Conservation (phyloP, 2,113 vertebrate genomes). For the Scomber colias region DNA sequence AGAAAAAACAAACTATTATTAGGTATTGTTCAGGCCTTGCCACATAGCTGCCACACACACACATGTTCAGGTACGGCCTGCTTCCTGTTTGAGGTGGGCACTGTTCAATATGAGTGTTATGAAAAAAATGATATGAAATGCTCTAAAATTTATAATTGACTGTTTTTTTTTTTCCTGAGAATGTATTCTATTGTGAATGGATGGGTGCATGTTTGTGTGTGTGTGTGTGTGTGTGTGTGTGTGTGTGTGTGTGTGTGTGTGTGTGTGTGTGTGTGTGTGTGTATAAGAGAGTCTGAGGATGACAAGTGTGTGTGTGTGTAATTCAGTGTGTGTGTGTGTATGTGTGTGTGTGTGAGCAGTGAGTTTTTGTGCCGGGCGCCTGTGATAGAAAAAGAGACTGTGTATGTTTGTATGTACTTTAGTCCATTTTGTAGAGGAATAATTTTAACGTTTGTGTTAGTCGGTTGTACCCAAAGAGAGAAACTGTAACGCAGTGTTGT, state of each 20-base stretch:
- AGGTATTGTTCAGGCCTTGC: conserved; percentile 16
- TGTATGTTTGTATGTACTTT: conserved; percentile 58
- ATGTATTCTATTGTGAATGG: conserved; percentile 70
- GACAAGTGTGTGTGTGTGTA: conserved; percentile 13
- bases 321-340: conserved; percentile 22
- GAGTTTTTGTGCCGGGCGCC: conserved; percentile 21
- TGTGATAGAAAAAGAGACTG: conserved; percentile 47
- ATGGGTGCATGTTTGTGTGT: conserved; percentile 9
- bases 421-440: conserved; percentile 72
- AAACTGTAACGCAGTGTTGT: conserved; percentile 75
- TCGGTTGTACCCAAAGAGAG: conserved; percentile 79
- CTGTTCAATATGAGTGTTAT: conserved; percentile 55
- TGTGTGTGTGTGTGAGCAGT: neutral
- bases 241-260: conserved; percentile 1
- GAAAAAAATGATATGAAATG: conserved; percentile 51
- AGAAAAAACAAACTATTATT: conserved; percentile 8
- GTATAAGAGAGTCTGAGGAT: neutral
- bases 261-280: neutral
- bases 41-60: conserved; percentile 35
- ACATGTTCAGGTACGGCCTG: conserved; percentile 31
- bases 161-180: conserved; percentile 64
- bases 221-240: neutral
- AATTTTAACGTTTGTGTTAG: conserved; percentile 74
- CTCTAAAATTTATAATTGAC: conserved; percentile 59
- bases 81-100: conserved; percentile 45